Evolutionary conservation across 1,140 invertebrate genomes (phyloP), one percentile per base, ranked within the genome.

Genomic region (Probaryconus sp.): DNA sequence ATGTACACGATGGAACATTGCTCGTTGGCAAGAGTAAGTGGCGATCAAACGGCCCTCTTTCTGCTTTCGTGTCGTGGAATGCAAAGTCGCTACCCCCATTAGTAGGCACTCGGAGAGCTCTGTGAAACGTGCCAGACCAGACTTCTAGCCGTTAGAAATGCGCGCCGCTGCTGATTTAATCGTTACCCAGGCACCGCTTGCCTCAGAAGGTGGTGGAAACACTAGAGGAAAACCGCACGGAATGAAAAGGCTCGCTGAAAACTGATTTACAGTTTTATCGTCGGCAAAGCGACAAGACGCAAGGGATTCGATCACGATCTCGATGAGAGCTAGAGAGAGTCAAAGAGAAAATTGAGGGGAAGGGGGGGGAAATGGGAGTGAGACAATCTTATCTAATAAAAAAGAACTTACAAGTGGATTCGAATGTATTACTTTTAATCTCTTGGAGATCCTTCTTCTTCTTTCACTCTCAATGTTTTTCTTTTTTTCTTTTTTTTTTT

Each of bases 31-130:
- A n/a, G 35, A 42, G 48, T 63, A 56, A 63, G 58, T 63, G 68
- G 68, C 50, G 58, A 63, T 71, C 68, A 71, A 71, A 71, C 56
- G 58, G 58, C 35, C 43, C 37, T 43, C 35, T 71, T 71, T 71
- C 67, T 56, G 33, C 40, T 70, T 61, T 50, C 68, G 50, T 48
- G 68, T 63, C 51, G 24, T 28, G 45, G 37, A 71, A 71, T 71
- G 68, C 60, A 71, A 71, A 71, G 58, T 71, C 56, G 42, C 42
- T 53, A 55, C 38, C 42, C 67, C 51, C 58, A 63, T 71, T 71
- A 71, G 68, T 71, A 71, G 68, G 56, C 48, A 64, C 58, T 71
- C 31, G 58, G 13, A 18, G 38, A 30, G 31, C 56, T 63, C 42
- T 55, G 35, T 64, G 50, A 63, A 64, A 71, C 58, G 51, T 56